Conservation (phyloP, 37 sponge, comb jelly and placozoan genomes). For the Chondrilla cf. caribensis region DNA sequence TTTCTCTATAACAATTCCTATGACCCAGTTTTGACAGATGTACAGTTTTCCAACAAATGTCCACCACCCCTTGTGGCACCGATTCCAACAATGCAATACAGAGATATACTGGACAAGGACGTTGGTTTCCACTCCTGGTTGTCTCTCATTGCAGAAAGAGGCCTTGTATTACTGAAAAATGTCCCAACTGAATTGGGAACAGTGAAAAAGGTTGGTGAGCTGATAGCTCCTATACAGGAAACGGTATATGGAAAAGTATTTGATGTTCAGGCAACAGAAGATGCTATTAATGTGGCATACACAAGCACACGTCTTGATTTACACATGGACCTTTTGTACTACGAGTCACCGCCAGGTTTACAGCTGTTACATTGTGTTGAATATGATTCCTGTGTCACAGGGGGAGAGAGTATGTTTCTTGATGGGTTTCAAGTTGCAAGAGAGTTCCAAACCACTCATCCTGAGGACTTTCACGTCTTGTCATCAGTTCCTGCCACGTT, state of each 20-base stretch:
- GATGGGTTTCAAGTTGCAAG: slow-evolving; percentile 50
- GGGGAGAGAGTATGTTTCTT: slow-evolving; percentile 53
- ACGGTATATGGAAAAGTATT: slow-evolving; percentile 26
- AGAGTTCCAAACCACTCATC: slow-evolving; percentile 42
- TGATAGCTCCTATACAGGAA: neutral
- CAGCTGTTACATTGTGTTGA: slow-evolving; percentile 59
- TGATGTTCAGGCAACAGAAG: slow-evolving; percentile 22
- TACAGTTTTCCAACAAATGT: neutral
- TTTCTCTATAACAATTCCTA: neutral
- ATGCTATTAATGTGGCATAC: slow-evolving; percentile 61
- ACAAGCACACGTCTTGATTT: slow-evolving; percentile 1
- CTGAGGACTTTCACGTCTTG: slow-evolving; percentile 44
- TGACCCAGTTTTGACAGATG: neutral
- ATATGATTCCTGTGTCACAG: slow-evolving; percentile 60
- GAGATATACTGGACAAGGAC: neutral
- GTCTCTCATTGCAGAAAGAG: neutral
- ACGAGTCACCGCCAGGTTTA: slow-evolving; percentile 75
- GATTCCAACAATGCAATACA: neutral
- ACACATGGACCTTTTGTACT: slow-evolving; percentile 64
- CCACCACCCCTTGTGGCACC: neutral
- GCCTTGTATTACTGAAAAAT: neutral
- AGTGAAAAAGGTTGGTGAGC: neutral
- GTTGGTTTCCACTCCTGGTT: neutral
- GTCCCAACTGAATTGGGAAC: neutral
- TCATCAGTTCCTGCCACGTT: slow-evolving; percentile 60